Percentiles rank a stretch among this genome's conserved stretches.
Conservation (phyloP, 2,113 vertebrate species). For the Nesoenas mayeri region DNA sequence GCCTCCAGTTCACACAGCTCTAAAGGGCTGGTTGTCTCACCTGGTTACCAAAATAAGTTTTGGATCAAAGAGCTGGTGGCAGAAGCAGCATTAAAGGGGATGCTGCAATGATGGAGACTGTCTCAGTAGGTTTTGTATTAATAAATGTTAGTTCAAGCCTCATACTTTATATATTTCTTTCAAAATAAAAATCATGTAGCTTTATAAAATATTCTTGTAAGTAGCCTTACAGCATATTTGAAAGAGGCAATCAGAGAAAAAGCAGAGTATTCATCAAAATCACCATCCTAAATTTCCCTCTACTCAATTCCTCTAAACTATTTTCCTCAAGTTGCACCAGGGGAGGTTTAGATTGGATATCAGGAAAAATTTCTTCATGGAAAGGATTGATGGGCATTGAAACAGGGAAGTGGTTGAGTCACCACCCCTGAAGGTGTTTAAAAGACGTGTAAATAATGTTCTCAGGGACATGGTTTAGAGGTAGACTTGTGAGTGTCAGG, state of each 20-base stretch:
- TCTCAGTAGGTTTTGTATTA: background rate
- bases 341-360: too few species aligned
- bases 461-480: too few species aligned
- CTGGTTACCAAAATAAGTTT: background rate
- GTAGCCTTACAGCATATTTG: background rate
- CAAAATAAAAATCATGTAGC: background rate
- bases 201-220: background rate
- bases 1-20: accelerated
- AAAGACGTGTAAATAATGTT: too few species aligned
- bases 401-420: too few species aligned
- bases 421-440: too few species aligned
- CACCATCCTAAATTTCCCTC: background rate
- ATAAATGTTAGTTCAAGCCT: background rate
- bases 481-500: too few species aligned
- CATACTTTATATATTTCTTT: background rate
- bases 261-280: background rate
- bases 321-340: too few species aligned
- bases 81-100: background rate
- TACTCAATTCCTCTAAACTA: background rate
- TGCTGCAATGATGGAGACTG: background rate
- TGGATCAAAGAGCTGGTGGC: background rate
- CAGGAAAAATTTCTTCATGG: too few species aligned
- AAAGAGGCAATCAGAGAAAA: background rate
- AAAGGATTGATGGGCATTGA: too few species aligned
- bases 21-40: background rate